Percentiles rank a stretch among this genome's conserved stretches.
phyloP scores from a whole-genome alignment of 2,888 invertebrate species.

The Acrobasis consociella region DNA sequence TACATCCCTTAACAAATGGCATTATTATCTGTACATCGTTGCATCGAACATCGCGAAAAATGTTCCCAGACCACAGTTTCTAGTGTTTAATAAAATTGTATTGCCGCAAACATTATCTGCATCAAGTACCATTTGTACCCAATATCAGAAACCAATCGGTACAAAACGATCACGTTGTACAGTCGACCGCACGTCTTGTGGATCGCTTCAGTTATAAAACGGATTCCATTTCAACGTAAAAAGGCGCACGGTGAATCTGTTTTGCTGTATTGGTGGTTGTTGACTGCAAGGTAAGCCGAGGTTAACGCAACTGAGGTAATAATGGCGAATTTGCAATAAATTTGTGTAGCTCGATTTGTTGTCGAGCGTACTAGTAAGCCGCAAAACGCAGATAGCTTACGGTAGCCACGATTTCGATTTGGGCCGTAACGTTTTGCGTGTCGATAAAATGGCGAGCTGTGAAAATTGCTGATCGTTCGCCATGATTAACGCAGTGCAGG shows the following conservation, averaged over 20 bases:
- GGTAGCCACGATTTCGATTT: neutral
- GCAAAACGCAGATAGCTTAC: neutral
- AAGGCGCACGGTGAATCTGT: too few species aligned
- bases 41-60: too few species aligned
- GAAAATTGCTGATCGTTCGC: constrained; percentile 32
- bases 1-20: too few species aligned
- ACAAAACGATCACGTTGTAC: neutral
- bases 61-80: neutral
- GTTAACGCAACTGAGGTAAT: too few species aligned
- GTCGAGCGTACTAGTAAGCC: neutral
- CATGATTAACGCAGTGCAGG: constrained; percentile 38
- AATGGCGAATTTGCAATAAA: too few species aligned
- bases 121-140: neutral
- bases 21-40: too few species aligned
- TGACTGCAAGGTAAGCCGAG: too few species aligned
- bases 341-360: too few species aligned
- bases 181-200: too few species aligned
- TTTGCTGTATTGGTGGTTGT: too few species aligned
- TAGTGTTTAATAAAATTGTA: constrained; percentile 2
- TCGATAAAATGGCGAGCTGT: constrained; percentile 31
- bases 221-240: too few species aligned
- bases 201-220: too few species aligned
- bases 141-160: constrained; percentile 6
- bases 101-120: constrained; percentile 2
- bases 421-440: constrained; percentile 18